Conservation (phyloP, 2,113 vertebrate species). For the Phycodurus eques region DNA sequence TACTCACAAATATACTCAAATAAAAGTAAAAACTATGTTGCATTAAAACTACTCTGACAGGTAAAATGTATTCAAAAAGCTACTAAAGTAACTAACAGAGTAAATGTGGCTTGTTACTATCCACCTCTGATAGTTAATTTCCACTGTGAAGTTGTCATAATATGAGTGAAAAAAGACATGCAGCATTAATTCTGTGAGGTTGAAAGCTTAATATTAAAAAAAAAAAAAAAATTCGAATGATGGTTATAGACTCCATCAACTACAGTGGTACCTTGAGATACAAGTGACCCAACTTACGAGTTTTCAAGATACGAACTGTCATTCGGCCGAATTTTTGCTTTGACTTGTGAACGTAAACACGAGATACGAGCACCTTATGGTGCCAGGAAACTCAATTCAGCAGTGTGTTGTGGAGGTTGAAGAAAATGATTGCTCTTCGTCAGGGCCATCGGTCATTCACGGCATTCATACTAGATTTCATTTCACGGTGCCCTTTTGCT, state of each 20-base stretch:
- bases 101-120: not conserved
- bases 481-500: constrained; percentile 44
- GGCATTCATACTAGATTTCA: constrained; percentile 41
- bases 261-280: too few species aligned
- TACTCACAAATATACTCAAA: too few species aligned
- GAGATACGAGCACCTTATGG: too few species aligned
- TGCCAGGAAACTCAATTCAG: too few species aligned
- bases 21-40: too few species aligned
- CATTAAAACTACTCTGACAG: too few species aligned
- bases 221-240: not conserved
- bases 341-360: too few species aligned
- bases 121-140: too few species aligned
- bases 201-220: not conserved
- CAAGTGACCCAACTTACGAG: too few species aligned
- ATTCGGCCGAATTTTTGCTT: too few species aligned
- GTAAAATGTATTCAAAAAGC: not conserved
- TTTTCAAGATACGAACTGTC: too few species aligned
- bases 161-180: not conserved
- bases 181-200: not conserved
- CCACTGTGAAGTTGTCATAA: not conserved
- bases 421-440: constrained; percentile 62
- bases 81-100: too few species aligned
- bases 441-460: constrained; percentile 32
- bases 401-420: not conserved
- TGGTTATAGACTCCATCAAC: not conserved